A percentile compares a stretch with the other conserved stretches of the same genome.
Evolutionary conservation across 2,113 vertebrate species (phyloP).

Genomic region (Motacilla tschutschensis): DNA sequence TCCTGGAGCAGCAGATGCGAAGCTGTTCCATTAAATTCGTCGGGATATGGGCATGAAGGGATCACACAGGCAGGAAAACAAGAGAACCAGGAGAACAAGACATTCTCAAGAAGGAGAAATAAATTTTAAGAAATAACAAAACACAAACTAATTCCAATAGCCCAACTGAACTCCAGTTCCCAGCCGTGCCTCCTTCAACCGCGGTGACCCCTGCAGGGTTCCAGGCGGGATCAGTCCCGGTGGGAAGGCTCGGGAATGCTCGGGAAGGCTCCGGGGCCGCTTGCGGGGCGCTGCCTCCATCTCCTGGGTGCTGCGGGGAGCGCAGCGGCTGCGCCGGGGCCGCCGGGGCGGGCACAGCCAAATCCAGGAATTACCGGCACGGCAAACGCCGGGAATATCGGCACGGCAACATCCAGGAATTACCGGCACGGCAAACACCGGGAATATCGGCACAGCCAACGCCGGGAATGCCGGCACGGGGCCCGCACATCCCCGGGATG

Average conservation of each 20-base stretch:
- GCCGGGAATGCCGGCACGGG: accelerated
- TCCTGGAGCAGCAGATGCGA: accelerated
- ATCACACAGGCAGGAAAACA: background rate
- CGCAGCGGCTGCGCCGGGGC: background rate
- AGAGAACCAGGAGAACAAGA: background rate
- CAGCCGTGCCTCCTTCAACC: background rate
- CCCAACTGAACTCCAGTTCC: accelerated
- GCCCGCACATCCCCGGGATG: too few relatives aligned
- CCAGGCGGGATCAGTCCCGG: background rate
- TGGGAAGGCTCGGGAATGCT: background rate
- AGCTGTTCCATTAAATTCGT: background rate
- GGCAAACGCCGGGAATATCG: background rate
- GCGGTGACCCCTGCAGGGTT: accelerated
- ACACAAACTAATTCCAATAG: accelerated
- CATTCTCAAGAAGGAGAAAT: accelerated
- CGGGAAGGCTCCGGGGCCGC: background rate
- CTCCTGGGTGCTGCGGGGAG: background rate
- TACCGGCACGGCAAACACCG: accelerated
- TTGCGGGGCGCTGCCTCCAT: background rate
- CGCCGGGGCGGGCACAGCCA: too few relatives aligned
- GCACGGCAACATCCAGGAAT: background rate
- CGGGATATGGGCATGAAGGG: accelerated
- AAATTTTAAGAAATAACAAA: background rate
- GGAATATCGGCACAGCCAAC: accelerated
- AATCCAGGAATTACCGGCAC: background rate